phyloP scores from a whole-genome alignment of 2,888 invertebrate species.

The Margaritifera margaritifera region DNA sequence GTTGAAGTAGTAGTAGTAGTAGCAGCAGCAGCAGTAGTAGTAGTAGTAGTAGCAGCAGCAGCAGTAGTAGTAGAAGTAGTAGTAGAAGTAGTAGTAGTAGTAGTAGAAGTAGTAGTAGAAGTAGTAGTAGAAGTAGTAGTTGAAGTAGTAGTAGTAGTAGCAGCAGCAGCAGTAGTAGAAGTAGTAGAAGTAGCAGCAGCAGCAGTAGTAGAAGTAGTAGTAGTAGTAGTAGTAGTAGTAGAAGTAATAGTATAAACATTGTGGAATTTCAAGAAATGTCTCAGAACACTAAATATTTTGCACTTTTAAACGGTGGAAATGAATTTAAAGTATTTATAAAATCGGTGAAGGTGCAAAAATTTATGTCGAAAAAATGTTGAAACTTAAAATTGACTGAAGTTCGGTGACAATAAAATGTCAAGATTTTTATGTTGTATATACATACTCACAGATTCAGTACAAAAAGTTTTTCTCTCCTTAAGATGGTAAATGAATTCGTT shows the following conservation, averaged over 20 bases:
- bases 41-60: not conserved
- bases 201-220: conserved; percentile 9
- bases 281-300: too few relatives aligned
- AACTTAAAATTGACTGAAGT: too few relatives aligned
- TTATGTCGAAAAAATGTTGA: too few relatives aligned
- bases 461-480: too few relatives aligned
- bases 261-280: too few relatives aligned
- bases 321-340: too few relatives aligned
- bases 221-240: not conserved
- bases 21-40: not conserved
- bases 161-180: conserved; percentile 6
- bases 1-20: not conserved
- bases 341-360: too few relatives aligned
- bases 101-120: conserved; percentile 9
- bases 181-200: conserved; percentile 13
- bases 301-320: too few relatives aligned
- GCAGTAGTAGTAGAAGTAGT: not conserved
- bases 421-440: too few relatives aligned
- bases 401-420: too few relatives aligned
- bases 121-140: conserved; percentile 12
- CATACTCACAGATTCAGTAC: too few relatives aligned
- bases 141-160: conserved; percentile 10
- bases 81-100: not conserved
- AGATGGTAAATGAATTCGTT: too few relatives aligned
- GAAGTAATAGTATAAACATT: not conserved